Conservation (phyloP, 2,797 vertebrate species). For the Dallia pectoralis region DNA sequence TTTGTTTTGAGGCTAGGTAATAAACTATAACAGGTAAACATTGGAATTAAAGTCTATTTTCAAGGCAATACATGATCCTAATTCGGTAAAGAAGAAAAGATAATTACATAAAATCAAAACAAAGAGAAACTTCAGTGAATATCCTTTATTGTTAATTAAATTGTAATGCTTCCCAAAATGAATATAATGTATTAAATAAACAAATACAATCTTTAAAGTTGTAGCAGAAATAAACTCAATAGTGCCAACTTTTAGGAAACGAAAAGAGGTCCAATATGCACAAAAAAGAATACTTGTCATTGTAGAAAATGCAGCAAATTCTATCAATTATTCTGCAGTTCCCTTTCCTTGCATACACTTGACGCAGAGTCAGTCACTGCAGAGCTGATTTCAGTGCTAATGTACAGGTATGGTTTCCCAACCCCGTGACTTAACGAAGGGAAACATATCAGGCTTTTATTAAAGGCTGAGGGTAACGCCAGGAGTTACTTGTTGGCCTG, state of each 20-base stretch:
- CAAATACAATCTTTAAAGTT: conserved; percentile 69
- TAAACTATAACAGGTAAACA: no score
- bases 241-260: conserved; percentile 73
- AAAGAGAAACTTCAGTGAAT: not conserved
- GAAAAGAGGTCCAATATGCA: conserved; percentile 72
- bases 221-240: conserved; percentile 72
- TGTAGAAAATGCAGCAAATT: conserved; percentile 78
- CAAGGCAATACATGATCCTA: no score
- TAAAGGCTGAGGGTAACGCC: not conserved
- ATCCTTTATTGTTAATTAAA: conserved; percentile 51
- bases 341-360: conserved; percentile 36
- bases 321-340: conserved; percentile 69
- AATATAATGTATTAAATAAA: conserved; percentile 77
- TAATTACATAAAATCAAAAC: not conserved
- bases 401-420: conserved; percentile 15
- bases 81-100: no score
- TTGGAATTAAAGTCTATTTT: no score
- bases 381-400: conserved; percentile 27
- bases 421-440: not conserved
- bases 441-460: not conserved
- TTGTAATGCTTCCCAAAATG: conserved; percentile 84
- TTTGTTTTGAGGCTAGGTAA: no score
- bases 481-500: not conserved
- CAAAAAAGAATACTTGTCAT: conserved; percentile 74
- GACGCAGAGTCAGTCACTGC: conserved; percentile 39